Evolutionary conservation across 2,797 vertebrate genomes (phyloP).

Genomic region (Lophotriccus pileatus): DNA sequence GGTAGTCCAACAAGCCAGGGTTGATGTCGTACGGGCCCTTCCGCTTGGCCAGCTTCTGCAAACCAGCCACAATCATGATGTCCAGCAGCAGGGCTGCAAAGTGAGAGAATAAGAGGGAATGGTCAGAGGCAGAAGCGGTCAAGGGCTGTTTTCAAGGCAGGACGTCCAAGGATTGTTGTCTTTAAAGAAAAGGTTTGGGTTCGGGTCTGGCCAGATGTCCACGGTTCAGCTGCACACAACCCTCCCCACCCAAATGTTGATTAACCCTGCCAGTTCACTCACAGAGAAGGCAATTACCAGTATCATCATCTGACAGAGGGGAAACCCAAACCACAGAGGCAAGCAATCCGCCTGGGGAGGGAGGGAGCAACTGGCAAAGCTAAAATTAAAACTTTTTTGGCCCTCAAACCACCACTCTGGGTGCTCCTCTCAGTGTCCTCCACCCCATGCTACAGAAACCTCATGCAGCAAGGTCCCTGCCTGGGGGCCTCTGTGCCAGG

Average conservation of each 20-base stretch:
- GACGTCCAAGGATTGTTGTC: neutral
- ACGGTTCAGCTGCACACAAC: rapidly evolving
- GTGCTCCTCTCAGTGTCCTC: neutral
- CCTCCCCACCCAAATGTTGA: neutral
- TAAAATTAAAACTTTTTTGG: neutral
- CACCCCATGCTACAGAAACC: neutral
- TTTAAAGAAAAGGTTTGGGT: neutral
- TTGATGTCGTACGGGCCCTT: constrained; percentile 86
- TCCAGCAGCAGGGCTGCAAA: constrained; percentile 88
- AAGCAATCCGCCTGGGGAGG: rapidly evolving
- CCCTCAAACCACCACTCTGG: neutral
- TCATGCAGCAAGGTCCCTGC: neutral
- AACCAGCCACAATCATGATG: constrained; percentile 86
- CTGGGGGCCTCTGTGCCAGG: neutral
- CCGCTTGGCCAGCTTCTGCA: constrained; percentile 91
- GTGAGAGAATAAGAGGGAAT: neutral
- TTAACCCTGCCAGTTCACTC: neutral
- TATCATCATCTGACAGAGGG: neutral
- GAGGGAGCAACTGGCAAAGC: neutral
- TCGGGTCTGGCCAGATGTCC: neutral
- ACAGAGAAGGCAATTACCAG: neutral
- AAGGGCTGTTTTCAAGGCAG: neutral
- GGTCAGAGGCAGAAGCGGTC: neutral
- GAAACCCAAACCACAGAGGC: neutral
- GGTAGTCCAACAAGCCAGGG: constrained; percentile 87